Evolutionary conservation across 2,888 invertebrate species (phyloP).

Genomic region (Galerucella nymphaeae): DNA sequence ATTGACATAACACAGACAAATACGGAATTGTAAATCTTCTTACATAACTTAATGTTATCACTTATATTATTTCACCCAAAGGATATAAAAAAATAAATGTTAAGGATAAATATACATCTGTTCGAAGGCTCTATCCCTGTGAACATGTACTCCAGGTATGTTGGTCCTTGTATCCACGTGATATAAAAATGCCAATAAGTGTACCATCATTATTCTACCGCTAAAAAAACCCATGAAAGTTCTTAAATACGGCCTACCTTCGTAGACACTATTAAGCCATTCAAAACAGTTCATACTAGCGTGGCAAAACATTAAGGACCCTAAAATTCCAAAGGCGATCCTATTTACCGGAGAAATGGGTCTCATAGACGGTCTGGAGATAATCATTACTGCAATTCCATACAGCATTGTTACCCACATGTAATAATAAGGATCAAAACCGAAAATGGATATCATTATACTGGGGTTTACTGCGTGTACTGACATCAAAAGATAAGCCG

Average conservation of each 20-base stretch:
- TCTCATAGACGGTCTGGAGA: conserved; percentile 48
- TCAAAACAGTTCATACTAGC: conserved; percentile 55
- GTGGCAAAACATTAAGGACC: conserved; percentile 60
- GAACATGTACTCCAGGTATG: conserved; percentile 40
- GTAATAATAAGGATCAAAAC: conserved; percentile 44
- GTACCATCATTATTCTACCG: conserved; percentile 59
- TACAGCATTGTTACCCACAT: conserved; percentile 53
- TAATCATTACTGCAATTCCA: conserved; percentile 51
- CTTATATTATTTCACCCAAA: neutral
- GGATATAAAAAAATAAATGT: neutral
- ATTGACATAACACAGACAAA: too few relatives aligned
- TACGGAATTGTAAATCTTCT: neutral
- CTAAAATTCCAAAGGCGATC: conserved; percentile 53
- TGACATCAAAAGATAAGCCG: conserved; percentile 61
- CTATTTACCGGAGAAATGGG: conserved; percentile 46
- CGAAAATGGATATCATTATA: conserved; percentile 50
- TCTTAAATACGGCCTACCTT: conserved; percentile 48
- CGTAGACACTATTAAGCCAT: conserved; percentile 51
- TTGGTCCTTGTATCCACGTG: conserved; percentile 58
- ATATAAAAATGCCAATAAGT: conserved; percentile 59
- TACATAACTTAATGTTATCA: neutral
- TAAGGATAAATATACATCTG: conserved; percentile 50
- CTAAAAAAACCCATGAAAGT: conserved; percentile 55
- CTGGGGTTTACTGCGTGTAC: conserved; percentile 58
- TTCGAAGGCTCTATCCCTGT: conserved; percentile 49